Evolutionary conservation across 2,797 vertebrate species (phyloP).

Genomic region (Anisognathus igniventris): DNA sequence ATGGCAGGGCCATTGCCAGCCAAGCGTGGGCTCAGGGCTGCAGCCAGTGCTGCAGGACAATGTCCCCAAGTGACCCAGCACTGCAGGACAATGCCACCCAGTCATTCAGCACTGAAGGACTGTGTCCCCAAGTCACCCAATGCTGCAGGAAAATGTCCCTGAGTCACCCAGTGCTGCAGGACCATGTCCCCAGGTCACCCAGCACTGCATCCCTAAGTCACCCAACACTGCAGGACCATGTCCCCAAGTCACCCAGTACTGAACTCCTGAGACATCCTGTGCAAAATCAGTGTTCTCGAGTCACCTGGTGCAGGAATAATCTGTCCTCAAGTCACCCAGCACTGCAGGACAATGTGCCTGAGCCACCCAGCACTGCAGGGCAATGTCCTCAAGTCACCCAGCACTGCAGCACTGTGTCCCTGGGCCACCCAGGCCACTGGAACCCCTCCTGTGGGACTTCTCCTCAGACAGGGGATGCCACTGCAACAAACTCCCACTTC

Average conservation of each 20-base stretch:
- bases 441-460: background rate
- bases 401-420: no score
- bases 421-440: background rate
- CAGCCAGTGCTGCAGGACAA: background rate
- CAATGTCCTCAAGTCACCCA: no score
- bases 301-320: background rate
- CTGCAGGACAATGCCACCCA: no score
- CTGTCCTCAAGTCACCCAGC: no score
- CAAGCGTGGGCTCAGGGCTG: background rate
- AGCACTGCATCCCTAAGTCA: background rate
- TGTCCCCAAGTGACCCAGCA: background rate
- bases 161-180: background rate
- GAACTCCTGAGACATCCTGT: background rate
- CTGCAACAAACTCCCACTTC: rapidly evolving
- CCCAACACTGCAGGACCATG: rapidly evolving
- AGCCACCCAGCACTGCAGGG: background rate
- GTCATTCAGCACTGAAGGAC: no score
- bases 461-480: background rate
- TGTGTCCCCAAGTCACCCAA: background rate
- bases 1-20: background rate
- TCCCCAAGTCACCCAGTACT: background rate
- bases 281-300: rapidly evolving
- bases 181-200: background rate
- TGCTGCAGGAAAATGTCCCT: background rate
- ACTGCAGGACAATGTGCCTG: background rate